A percentile compares a stretch with the other conserved stretches of the same genome.
These are phyloP conservation scores for Echinops telfairi DNA, from an alignment of 2,113 vertebrate species.

Conservation along the genomic window DNA sequence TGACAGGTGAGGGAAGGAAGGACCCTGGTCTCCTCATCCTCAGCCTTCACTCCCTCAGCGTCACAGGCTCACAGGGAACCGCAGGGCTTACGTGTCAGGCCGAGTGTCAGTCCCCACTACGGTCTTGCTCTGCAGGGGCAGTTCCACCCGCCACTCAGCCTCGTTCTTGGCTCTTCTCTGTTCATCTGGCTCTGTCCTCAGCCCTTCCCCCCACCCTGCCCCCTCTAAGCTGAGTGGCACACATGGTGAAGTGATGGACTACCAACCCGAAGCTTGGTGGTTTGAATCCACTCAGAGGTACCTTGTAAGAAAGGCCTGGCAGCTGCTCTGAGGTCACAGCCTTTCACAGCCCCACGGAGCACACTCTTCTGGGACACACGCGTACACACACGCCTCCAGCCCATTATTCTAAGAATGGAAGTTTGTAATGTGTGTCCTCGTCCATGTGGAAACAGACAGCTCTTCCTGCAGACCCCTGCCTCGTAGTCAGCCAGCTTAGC, in stretches of 20 bases:
- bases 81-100: neutral
- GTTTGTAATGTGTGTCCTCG: neutral
- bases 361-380: neutral
- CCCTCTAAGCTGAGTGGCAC: neutral
- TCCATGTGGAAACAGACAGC: neutral
- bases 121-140: neutral
- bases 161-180: neutral
- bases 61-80: neutral
- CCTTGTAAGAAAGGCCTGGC: neutral
- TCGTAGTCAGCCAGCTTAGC: neutral
- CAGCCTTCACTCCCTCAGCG: neutral
- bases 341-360: neutral
- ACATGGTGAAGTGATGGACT: neutral
- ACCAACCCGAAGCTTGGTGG: neutral
- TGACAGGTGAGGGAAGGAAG: neutral
- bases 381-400: neutral
- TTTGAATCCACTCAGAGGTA: neutral
- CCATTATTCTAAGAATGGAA: neutral
- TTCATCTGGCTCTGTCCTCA: neutral
- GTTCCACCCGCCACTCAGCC: neutral
- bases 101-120: accelerated
- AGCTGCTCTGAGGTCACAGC: neutral
- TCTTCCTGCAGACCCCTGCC: neutral
- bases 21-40: neutral
- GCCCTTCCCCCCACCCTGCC: neutral